Percentiles rank a stretch among this genome's conserved stretches.
Evolutionary conservation across 2,888 invertebrate species (phyloP).

Genomic region (Caenorhabditis zanzibari): DNA sequence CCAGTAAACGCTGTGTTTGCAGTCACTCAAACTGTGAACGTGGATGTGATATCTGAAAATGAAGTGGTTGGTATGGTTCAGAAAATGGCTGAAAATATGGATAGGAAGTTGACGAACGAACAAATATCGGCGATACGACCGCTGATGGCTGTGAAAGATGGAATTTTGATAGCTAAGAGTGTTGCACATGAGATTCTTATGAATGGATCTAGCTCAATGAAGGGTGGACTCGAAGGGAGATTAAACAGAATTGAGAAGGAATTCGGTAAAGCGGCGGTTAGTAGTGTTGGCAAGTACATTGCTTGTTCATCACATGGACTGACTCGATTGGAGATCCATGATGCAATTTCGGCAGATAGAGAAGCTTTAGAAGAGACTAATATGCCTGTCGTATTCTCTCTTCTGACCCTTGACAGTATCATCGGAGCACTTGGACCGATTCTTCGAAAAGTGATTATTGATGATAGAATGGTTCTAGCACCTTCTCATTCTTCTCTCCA

Average conservation of each 20-base stretch:
- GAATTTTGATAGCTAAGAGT: conserved; percentile 62
- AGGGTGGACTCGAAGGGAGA: conserved; percentile 69
- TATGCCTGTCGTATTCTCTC: conserved; percentile 64
- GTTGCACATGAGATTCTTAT: conserved; percentile 68
- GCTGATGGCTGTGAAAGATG: conserved; percentile 53
- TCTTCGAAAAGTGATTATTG: conserved; percentile 51
- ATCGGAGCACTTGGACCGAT: conserved; percentile 66
- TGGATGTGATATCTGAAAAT: conserved; percentile 68
- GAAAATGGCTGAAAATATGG: conserved; percentile 59
- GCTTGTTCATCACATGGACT: conserved; percentile 71
- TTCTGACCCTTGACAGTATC: conserved; percentile 71
- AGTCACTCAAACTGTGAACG: conserved; percentile 68
- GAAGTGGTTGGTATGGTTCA: conserved; percentile 75
- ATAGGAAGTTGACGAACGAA: conserved; percentile 70
- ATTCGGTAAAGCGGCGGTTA: conserved; percentile 65
- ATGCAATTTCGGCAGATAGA: conserved; percentile 67
- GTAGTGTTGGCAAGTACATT: conserved; percentile 66
- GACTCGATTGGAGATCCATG: conserved; percentile 74
- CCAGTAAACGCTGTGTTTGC: conserved; percentile 70
- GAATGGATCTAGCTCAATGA: conserved; percentile 48
- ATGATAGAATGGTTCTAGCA: conserved; percentile 62
- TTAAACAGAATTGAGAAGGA: conserved; percentile 67
- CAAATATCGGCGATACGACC: conserved; percentile 55
- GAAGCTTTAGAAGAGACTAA: conserved; percentile 50
- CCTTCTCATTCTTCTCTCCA: conserved; percentile 59